phyloP scores from a whole-genome alignment of 2,888 invertebrate species.

The Melangyna quadrimaculata region DNA sequence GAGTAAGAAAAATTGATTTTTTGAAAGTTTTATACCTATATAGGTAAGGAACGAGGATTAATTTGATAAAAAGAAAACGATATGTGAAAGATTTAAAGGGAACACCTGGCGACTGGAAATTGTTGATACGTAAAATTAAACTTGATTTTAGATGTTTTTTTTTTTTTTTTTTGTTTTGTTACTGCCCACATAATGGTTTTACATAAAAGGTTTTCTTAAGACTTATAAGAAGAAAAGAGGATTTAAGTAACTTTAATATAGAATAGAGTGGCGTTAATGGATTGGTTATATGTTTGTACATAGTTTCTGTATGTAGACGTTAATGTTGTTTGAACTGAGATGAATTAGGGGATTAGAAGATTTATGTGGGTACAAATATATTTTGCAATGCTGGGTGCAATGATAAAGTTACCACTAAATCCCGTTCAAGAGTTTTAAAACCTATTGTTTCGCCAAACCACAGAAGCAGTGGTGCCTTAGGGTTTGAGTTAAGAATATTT shows the following conservation, averaged over 20 bases:
- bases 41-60: too few species aligned
- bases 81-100: slow-evolving; percentile 6
- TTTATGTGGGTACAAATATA: neutral
- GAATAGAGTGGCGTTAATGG: neutral
- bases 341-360: neutral
- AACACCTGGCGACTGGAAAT: slow-evolving; percentile 7
- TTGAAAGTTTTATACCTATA: slow-evolving; percentile 12
- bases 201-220: neutral
- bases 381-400: too few species aligned
- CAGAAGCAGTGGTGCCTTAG: too few species aligned
- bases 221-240: neutral
- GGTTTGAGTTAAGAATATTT: too few species aligned
- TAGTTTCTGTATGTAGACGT: neutral
- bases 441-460: too few species aligned
- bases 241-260: neutral
- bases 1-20: slow-evolving; percentile 6
- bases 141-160: neutral
- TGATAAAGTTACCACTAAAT: too few species aligned
- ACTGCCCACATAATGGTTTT: neutral
- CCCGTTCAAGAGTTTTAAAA: too few species aligned
- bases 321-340: neutral
- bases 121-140: neutral
- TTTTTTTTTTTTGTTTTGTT: neutral
- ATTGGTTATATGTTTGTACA: too few species aligned
- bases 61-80: neutral